These are phyloP conservation scores for Lacanobia oleracea DNA, from an alignment of 2,888 invertebrate species.

Conservation along the genomic window DNA sequence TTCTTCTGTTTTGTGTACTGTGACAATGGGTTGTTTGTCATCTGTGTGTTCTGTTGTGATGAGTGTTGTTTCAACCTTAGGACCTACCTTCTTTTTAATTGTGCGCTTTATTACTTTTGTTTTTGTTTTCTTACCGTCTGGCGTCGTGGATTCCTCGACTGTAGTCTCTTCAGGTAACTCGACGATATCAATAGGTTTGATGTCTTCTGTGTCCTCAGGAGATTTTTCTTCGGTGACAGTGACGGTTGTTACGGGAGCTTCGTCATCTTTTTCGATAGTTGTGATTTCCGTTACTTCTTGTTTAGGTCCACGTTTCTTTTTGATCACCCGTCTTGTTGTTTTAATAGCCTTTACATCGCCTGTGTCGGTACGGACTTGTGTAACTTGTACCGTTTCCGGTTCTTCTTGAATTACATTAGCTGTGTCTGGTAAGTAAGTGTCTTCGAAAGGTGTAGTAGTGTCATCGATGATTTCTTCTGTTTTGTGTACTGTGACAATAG, in stretches of 20 bases:
- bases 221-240: neutral
- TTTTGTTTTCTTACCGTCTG: neutral
- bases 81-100: neutral
- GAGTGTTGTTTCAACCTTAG: neutral
- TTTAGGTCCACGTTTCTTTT: neutral
- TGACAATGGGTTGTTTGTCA: neutral
- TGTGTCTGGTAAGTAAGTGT: neutral
- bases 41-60: neutral
- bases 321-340: conserved; percentile 4
- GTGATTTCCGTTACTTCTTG: neutral
- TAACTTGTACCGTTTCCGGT: conserved; percentile 69
- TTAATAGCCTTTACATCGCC: conserved; percentile 73
- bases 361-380: conserved; percentile 61
- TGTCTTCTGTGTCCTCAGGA: neutral
- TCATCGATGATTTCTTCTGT: conserved; percentile 20
- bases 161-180: neutral
- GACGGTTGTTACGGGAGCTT: neutral
- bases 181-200: neutral
- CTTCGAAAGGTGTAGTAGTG: conserved; percentile 22
- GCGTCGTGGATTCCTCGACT: neutral
- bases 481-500: neutral
- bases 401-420: conserved; percentile 1
- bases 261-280: neutral
- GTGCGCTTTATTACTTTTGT: neutral
- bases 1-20: conserved; percentile 1